A percentile compares a stretch with the other conserved stretches of the same genome.
Conservation (phyloP, 2,113 vertebrate genomes). For the Brachionichthys hirsutus region DNA sequence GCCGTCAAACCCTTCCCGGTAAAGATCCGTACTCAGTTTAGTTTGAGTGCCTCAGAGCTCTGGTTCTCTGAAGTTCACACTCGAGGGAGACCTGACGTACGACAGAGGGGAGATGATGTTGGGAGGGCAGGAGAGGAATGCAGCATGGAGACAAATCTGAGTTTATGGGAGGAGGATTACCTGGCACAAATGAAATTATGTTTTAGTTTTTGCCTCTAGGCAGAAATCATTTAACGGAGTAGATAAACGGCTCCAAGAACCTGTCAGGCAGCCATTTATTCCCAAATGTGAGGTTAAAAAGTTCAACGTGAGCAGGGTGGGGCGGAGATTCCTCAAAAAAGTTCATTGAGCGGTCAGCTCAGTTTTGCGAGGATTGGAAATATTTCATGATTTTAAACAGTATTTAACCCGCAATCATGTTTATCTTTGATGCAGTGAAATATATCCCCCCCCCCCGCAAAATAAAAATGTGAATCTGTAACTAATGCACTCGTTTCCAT, state of each 20-base stretch:
- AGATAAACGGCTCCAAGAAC: conserved; percentile 20
- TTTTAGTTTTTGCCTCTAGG: conserved; percentile 9
- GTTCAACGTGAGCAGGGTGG: conserved; percentile 39
- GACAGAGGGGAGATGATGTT: conserved; percentile 21
- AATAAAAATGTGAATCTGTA: no score
- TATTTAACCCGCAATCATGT: no score
- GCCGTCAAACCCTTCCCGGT: conserved; percentile 59
- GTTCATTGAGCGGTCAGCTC: conserved; percentile 22
- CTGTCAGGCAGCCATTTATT: conserved; percentile 22
- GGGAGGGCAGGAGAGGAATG: conserved; percentile 44
- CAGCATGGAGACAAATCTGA: not conserved
- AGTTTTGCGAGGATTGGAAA: conserved; percentile 1
- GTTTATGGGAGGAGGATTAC: conserved; percentile 13
- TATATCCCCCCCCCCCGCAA: no score
- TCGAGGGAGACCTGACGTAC: conserved; percentile 11
- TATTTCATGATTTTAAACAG: not conserved
- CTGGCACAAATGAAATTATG: conserved; percentile 16
- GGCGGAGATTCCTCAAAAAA: conserved; percentile 38
- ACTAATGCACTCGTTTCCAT: not conserved
- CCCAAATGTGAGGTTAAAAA: conserved; percentile 13
- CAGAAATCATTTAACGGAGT: not conserved
- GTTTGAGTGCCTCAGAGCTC: conserved; percentile 31
- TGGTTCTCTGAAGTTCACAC: conserved; percentile 7
- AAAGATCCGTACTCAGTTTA: not conserved
- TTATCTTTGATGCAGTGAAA: no score